Percentiles rank a stretch among this genome's conserved stretches.
These are phyloP conservation scores for Phaonia tiefii DNA, from an alignment of 2,888 invertebrate species.

Conservation along the genomic window DNA sequence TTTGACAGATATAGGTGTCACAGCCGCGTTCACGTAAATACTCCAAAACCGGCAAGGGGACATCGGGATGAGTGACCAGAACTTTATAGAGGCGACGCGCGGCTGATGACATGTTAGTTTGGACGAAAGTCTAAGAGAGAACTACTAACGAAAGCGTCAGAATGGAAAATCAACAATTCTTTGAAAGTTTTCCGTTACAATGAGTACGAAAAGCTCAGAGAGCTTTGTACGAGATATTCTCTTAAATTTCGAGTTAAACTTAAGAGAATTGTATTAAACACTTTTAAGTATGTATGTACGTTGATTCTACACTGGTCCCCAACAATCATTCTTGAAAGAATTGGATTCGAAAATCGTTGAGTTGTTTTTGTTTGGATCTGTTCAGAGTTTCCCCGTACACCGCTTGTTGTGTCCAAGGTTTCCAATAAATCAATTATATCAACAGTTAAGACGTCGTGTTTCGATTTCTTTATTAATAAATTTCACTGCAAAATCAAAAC, in stretches of 20 bases:
- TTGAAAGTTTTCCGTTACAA: too few relatives aligned
- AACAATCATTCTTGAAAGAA: not conserved
- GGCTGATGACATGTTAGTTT: constrained; percentile 58
- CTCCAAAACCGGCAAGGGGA: constrained; percentile 84
- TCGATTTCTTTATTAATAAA: not conserved
- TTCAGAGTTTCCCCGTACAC: too few relatives aligned
- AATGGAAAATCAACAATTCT: too few relatives aligned
- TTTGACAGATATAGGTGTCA: constrained; percentile 75
- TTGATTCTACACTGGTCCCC: not conserved
- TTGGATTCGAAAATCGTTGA: not conserved
- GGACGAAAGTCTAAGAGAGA: not conserved
- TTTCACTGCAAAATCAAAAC: not conserved
- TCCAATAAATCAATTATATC: not conserved
- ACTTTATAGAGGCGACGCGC: constrained; percentile 79
- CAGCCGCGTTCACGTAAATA: constrained; percentile 82
- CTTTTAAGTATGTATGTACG: not conserved
- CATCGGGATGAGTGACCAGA: constrained; percentile 86
- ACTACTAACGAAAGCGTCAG: too few relatives aligned
- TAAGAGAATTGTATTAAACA: not conserved
- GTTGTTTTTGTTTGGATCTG: not conserved
- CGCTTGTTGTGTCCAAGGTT: not conserved
- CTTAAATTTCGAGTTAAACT: not conserved
- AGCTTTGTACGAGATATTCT: not conserved
- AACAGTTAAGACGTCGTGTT: constrained; percentile 75
- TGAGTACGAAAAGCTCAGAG: too few relatives aligned